Evolutionary conservation across 2,113 vertebrate genomes (phyloP).

Genomic region (Gambusia affinis): DNA sequence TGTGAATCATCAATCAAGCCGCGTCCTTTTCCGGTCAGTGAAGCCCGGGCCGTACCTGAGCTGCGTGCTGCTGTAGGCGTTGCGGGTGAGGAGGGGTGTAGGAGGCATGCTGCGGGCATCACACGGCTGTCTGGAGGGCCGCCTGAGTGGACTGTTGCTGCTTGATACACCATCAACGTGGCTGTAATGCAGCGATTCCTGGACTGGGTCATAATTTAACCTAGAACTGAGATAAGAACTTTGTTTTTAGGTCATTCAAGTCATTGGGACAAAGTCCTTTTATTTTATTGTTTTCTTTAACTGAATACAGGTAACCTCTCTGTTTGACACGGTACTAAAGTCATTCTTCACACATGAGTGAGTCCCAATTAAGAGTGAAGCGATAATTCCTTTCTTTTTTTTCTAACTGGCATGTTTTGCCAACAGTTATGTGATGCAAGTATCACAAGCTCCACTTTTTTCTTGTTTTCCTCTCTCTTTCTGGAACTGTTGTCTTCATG

Average conservation of each 20-base stretch:
- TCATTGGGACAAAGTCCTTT: slow-evolving; percentile 28
- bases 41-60: slow-evolving; percentile 79
- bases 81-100: slow-evolving; percentile 91
- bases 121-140: slow-evolving; percentile 80
- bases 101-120: slow-evolving; percentile 93
- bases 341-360: slow-evolving; percentile 34
- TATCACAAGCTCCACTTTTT: slow-evolving; percentile 34
- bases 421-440: slow-evolving; percentile 10
- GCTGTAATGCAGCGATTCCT: slow-evolving; percentile 52
- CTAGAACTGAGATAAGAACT: slow-evolving; percentile 61
- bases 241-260: slow-evolving; percentile 29
- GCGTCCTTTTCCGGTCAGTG: background rate
- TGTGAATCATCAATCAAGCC: no score
- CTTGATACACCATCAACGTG: slow-evolving; percentile 83
- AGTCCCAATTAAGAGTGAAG: slow-evolving; percentile 44
- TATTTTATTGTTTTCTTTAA: background rate
- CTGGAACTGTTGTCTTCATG: slow-evolving; percentile 56
- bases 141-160: slow-evolving; percentile 88
- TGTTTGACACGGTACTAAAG: background rate
- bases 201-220: slow-evolving; percentile 55
- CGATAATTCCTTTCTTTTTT: slow-evolving; percentile 31
- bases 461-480: slow-evolving; percentile 39
- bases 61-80: slow-evolving; percentile 94
- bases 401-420: slow-evolving; percentile 13
- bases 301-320: slow-evolving; percentile 4